Percentiles rank a stretch among this genome's conserved stretches.
These are phyloP conservation scores for Thinocorus orbignyianus DNA, from an alignment of 2,113 vertebrate species.

Conservation along the genomic window DNA sequence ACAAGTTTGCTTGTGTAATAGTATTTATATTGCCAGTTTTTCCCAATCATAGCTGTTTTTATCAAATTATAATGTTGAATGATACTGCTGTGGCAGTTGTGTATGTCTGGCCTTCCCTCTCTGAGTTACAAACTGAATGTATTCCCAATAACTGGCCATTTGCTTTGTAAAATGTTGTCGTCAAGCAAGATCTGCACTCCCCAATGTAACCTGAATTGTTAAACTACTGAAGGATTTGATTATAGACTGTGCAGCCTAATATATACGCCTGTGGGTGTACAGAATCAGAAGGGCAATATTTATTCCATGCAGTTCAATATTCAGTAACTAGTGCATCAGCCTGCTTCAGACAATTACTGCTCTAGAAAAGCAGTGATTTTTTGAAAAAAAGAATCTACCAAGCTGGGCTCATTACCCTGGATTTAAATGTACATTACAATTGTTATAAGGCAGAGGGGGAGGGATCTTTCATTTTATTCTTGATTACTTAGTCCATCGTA, in stretches of 20 bases:
- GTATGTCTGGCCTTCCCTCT: neutral
- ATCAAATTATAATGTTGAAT: neutral
- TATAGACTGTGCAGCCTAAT: neutral
- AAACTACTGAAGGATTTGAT: neutral
- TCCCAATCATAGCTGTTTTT: neutral
- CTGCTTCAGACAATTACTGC: slow-evolving; percentile 1
- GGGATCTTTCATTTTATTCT: slow-evolving; percentile 21
- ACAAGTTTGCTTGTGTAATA: neutral
- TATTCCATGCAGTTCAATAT: neutral
- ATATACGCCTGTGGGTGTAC: neutral
- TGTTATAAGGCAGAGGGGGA: slow-evolving; percentile 62
- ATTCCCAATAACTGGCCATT: neutral
- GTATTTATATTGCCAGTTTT: neutral
- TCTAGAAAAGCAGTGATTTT: neutral
- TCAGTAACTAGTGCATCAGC: rapidly evolving
- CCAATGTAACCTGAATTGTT: neutral
- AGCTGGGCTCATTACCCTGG: slow-evolving; percentile 50
- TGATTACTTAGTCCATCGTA: slow-evolving; percentile 48
- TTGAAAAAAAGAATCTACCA: neutral
- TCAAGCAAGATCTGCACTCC: neutral
- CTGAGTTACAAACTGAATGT: neutral
- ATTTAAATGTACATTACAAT: slow-evolving; percentile 79
- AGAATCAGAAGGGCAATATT: neutral
- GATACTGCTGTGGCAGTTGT: neutral
- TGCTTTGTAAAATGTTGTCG: neutral